Percentiles rank a stretch among this genome's conserved stretches.
Conservation (phyloP, 2,888 invertebrate species). For the Papilio gigon region DNA sequence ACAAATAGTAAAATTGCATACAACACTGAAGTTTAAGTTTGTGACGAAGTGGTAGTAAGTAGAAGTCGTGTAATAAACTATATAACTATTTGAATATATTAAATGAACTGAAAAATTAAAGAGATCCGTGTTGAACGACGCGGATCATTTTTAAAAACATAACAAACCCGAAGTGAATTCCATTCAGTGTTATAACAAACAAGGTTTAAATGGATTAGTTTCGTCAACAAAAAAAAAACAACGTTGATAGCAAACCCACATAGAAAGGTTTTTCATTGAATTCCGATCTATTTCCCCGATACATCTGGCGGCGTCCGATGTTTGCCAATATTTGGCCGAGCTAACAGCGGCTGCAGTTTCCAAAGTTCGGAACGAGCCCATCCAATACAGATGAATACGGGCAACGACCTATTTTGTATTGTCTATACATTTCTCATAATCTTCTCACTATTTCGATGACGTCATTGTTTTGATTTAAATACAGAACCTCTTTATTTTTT, state of each 20-base stretch:
- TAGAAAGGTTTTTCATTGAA: constrained; percentile 18
- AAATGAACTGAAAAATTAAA: too few relatives aligned
- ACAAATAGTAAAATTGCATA: not conserved
- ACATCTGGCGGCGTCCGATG: constrained; percentile 52
- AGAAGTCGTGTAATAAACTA: too few relatives aligned
- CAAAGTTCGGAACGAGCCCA: constrained; percentile 39
- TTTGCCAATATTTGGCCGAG: constrained; percentile 63
- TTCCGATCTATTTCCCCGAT: constrained; percentile 34
- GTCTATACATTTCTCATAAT: constrained; percentile 17
- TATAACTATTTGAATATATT: too few relatives aligned
- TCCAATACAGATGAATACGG: constrained; percentile 23
- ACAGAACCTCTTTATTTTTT: not conserved
- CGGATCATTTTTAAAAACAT: not conserved
- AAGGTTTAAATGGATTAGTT: constrained; percentile 19
- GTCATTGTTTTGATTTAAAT: not conserved
- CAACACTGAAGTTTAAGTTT: too few relatives aligned
- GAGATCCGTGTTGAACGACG: too few relatives aligned
- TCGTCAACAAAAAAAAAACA: constrained; percentile 11
- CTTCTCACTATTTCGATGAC: constrained; percentile 33
- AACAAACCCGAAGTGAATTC: too few relatives aligned
- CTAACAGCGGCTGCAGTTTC: constrained; percentile 53
- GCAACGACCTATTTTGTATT: constrained; percentile 11
- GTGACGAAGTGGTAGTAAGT: too few relatives aligned
- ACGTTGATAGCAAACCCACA: constrained; percentile 19
- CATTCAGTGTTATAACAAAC: not conserved